Evolutionary conservation across 2,797 vertebrate species (phyloP), one percentile per base, ranked within the genome.

Genomic region (Amblyopsis hoosieri): DNA sequence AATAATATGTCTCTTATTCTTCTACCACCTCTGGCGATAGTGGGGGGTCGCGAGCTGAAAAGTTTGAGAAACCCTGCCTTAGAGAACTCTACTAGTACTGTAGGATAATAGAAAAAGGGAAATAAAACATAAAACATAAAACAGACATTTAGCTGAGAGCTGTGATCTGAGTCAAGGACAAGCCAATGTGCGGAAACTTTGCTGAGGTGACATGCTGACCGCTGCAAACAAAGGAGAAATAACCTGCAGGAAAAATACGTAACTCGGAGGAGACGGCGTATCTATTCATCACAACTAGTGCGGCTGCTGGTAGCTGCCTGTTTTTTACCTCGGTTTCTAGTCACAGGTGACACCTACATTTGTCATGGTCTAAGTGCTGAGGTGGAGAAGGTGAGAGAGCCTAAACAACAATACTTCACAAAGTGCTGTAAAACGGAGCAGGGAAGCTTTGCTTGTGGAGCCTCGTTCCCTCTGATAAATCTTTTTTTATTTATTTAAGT

Each of bases 301-400:
- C 8, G 33, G 33, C 33, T 37, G 33, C 69, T 78, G 72, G 64
- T 64, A 71, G 75, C 59, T 66, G 64, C 57, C 68, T 67, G 76
- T 83, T 75, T 3, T 13, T 67, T 72, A 64, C 69, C 70, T 62
- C 78, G 75, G 61, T 62, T 79, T 57, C 67, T 71, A 70, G 76
- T 80, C 78, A 73, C 72, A 84, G 67, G 60, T 76, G 85, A 78
- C 85, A 78, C 79, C 76, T 66, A 53, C 77, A 87, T 87, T 88
- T 83, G 77, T 88, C 85, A 86, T 60, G 61, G 66, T 67, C 65
- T 67, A 59, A 72, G 61, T 68, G 54, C 61, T 75, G 63, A 73
- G 68, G 66, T 64, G 52, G 72, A 78, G 72, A 79, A 66, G 64
- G 66, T 63, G 66, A 77, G 71, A 56, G 70, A 69, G 55, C 46